Percentiles rank a stretch among this genome's conserved stretches.
Conservation (phyloP, 92 coral and sea anemone species). For the Zoanthus gigantus region DNA sequence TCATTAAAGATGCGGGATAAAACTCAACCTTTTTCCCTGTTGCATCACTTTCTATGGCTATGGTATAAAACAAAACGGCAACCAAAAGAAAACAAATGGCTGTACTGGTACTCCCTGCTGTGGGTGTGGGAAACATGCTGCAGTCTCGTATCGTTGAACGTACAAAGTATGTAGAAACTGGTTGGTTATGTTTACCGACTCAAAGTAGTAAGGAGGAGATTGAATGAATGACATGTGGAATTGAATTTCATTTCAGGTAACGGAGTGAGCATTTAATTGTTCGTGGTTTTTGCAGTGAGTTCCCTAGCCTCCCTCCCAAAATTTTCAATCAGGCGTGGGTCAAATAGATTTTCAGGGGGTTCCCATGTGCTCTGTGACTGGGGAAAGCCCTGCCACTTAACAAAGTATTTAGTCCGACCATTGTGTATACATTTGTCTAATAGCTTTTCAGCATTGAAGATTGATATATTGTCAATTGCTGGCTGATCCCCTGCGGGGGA, state of each 20-base stretch:
- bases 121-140: not conserved
- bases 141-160: not conserved
- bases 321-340: not conserved
- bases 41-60: conserved; percentile 1
- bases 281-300: not conserved
- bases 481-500: not conserved
- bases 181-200: not conserved
- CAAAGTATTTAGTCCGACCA: not conserved
- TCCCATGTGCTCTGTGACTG: conserved; percentile 6
- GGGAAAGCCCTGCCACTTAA: not conserved
- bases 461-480: not conserved
- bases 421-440: not conserved
- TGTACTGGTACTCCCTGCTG: not conserved
- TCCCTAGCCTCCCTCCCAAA: not conserved
- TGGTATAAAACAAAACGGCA: not conserved
- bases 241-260: not conserved
- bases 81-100: conserved; percentile 6
- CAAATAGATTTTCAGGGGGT: not conserved
- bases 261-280: not conserved
- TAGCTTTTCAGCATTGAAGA: not conserved
- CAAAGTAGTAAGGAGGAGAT: not conserved
- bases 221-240: not conserved
- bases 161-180: conserved; percentile 6
- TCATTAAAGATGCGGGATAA: conserved; percentile 14
- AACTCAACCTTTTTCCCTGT: conserved; percentile 19